Percentiles rank a stretch among this genome's conserved stretches.
These are phyloP conservation scores for Hyposoter dolosus DNA, from an alignment of 2,888 invertebrate genomes.

Conservation along the genomic window DNA sequence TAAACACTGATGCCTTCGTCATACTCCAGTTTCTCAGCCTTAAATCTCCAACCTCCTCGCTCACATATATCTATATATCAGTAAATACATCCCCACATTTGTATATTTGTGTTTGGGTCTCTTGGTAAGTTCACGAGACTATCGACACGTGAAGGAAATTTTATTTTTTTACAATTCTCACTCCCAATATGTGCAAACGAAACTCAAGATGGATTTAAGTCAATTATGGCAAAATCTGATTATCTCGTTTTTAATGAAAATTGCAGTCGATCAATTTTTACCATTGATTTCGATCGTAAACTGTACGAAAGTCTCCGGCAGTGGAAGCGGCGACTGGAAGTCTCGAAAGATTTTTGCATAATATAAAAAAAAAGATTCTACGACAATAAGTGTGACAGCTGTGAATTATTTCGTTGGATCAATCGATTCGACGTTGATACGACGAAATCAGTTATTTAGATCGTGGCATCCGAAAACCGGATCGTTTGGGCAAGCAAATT, in stretches of 20 bases:
- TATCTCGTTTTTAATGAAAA: not conserved
- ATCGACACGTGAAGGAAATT: not conserved
- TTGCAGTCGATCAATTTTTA: not conserved
- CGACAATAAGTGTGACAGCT: not conserved
- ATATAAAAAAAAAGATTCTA: not conserved
- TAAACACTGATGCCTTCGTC: slow-evolving; percentile 78
- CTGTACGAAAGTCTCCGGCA: not conserved
- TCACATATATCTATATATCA: not conserved
- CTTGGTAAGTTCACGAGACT: not conserved
- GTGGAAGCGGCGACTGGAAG: not conserved
- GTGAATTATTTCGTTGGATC: slow-evolving; percentile 5
- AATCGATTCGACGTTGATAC: not conserved
- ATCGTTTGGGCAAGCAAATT: slow-evolving; percentile 19
- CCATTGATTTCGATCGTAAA: not conserved
- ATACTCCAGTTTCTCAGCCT: slow-evolving; percentile 64
- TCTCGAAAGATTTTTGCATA: too few relatives aligned
- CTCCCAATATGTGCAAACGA: not conserved
- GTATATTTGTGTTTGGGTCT: not conserved
- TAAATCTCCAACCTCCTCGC: not conserved
- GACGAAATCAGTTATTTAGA: not conserved
- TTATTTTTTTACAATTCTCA: not conserved
- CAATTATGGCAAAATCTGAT: not conserved
- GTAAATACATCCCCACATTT: not conserved
- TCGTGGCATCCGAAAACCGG: slow-evolving; percentile 19
- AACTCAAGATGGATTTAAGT: not conserved